phyloP scores from a whole-genome alignment of 2,797 vertebrate genomes.

The Oreortyx pictus region DNA sequence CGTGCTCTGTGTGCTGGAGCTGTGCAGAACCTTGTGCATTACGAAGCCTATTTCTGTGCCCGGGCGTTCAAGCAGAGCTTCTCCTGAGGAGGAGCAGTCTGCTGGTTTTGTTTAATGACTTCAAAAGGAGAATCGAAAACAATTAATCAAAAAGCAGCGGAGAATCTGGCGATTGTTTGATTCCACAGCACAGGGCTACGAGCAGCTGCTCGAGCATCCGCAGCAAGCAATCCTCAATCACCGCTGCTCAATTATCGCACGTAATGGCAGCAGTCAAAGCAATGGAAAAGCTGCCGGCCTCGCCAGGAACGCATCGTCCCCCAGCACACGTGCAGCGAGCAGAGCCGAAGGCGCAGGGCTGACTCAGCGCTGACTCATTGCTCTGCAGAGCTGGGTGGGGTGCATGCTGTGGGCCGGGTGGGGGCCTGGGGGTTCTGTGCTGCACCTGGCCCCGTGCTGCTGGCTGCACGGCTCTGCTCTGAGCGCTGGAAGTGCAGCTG shows the following conservation, averaged over 20 bases:
- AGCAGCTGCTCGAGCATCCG: background rate
- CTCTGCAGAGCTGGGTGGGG: background rate
- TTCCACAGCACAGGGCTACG: background rate
- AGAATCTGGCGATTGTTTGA: background rate
- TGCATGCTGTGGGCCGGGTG: background rate
- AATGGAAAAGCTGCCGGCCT: background rate
- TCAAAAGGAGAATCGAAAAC: background rate
- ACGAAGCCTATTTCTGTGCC: background rate
- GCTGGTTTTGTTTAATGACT: background rate
- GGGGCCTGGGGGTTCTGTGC: background rate
- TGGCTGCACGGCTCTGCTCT: too few relatives aligned
- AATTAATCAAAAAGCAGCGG: background rate
- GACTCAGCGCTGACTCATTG: conserved; percentile 46
- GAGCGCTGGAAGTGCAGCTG: background rate
- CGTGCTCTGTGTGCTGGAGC: rapidly evolving
- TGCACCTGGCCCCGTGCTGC: background rate
- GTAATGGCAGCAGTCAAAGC: rapidly evolving
- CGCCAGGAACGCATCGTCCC: background rate
- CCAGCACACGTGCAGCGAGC: background rate
- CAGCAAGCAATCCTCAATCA: background rate
- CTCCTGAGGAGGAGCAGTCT: background rate
- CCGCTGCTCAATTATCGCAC: background rate
- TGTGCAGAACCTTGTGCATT: background rate
- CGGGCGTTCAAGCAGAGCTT: background rate
- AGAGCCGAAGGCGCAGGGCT: background rate